Conservation (phyloP, 2,888 invertebrate genomes). For the Mesorhabditis spiculigera region DNA sequence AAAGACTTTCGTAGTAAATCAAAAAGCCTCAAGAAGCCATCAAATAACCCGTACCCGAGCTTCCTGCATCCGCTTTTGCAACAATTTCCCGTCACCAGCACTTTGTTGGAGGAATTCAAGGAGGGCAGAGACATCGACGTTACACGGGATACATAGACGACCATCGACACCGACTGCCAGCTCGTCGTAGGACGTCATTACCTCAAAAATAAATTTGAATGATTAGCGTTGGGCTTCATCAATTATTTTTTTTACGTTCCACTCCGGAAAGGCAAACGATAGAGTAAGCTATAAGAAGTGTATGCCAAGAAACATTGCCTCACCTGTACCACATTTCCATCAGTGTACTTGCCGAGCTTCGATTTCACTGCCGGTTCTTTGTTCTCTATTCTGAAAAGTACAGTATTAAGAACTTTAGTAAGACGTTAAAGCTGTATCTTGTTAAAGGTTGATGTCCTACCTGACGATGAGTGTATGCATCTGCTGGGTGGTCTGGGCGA, state of each 20-base stretch:
- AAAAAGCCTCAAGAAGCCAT: background rate
- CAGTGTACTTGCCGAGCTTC: slow-evolving; percentile 18
- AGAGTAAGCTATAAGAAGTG: background rate
- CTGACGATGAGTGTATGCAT: slow-evolving; percentile 25
- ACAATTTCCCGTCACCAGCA: slow-evolving; percentile 18
- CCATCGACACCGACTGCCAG: slow-evolving; percentile 45
- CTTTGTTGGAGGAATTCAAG: slow-evolving; percentile 41
- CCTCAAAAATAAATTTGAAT: slow-evolving; percentile 10
- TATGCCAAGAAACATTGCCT: background rate
- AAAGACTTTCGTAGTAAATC: background rate
- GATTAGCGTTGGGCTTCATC: too few relatives aligned
- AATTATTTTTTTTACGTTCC: too few relatives aligned
- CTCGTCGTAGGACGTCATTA: slow-evolving; percentile 47
- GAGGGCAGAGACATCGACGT: slow-evolving; percentile 46
- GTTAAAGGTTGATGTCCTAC: slow-evolving; percentile 7
- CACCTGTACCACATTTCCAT: slow-evolving; percentile 29
- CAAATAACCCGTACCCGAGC: slow-evolving; percentile 13
- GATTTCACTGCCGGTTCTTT: slow-evolving; percentile 23
- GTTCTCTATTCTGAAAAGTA: slow-evolving; percentile 18
- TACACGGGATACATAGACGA: slow-evolving; percentile 49
- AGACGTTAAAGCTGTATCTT: too few relatives aligned
- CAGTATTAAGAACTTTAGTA: background rate
- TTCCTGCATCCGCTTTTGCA: slow-evolving; percentile 27
- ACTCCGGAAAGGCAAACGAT: too few relatives aligned
- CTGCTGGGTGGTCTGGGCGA: slow-evolving; percentile 36